Base-by-base conservation (phyloP, 2,888 invertebrate genomes). In the Acanthoscelides obtectus region DNA sequence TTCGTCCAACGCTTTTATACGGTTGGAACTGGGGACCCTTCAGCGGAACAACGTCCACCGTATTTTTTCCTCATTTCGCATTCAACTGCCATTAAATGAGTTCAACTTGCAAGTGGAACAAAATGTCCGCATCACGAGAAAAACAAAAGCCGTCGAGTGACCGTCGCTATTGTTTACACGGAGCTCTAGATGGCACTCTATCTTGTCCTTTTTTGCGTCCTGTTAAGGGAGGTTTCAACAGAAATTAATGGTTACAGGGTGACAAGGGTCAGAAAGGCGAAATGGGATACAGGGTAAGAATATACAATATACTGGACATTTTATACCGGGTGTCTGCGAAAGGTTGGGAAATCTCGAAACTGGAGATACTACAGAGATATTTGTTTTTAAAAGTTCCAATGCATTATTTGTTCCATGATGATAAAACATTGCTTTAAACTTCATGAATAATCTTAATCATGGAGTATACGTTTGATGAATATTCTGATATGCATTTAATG, bases 211-310 rank as follows among this genome's bases (percentile, higher is more conserved):
- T 45, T 45, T 45, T 12, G 45, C 12, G 45, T 45, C 45, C 45
- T 6, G 1, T 45, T 12, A 17, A 45, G 45, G 45, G 6, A 45
- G 12, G 17, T 45, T 45, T 45, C 45, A 45, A 45, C 45, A 45
- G 12, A 6, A 45, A 78, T 74, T 70, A 73, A 74, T 75, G 68
- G 83, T 87, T 88, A 80, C 91, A 93, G 92, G 92, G 90, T 82
- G 87, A 87, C 86, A 91, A 90, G 87, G 93, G 93, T 84, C 90
- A 90, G 85, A 91, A 90, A 86, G 93, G 93, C 84, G 90, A 91
- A 84, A 90, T 89, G 84, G 93, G 93, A 84, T 88, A 88, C 84
- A 90, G 90, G 92, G 92, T 92, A 91, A 92, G 92, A 86, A 76
- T 66, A 22, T 63, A 12, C 73, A 66, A 72, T 70, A 70, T 72